Evolutionary conservation across 1,140 invertebrate genomes (phyloP).

Genomic region (Lepidurus packardi): DNA sequence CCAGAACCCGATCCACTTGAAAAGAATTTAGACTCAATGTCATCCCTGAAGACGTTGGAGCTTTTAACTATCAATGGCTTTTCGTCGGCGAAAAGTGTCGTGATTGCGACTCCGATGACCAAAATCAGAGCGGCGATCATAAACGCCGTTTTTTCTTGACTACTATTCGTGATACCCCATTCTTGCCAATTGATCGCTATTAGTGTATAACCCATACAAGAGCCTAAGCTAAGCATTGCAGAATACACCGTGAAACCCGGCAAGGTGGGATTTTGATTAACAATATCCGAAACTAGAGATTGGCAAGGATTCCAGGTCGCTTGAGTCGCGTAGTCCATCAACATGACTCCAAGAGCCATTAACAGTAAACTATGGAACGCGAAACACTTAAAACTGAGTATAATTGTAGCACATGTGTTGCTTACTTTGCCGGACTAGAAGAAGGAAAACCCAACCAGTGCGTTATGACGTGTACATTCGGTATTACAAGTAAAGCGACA

Average conservation of each 20-base stretch:
- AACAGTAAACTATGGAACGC: constrained; percentile 39
- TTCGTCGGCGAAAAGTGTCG: background rate
- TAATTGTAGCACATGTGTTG: background rate
- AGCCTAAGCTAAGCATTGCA: constrained; percentile 48
- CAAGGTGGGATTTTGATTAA: constrained; percentile 42
- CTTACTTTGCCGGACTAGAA: background rate
- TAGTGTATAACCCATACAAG: constrained; percentile 49
- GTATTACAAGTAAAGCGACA: constrained; percentile 44
- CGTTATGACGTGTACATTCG: constrained; percentile 42
- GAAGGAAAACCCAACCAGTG: constrained; percentile 33
- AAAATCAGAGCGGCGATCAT: constrained; percentile 37
- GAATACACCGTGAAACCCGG: constrained; percentile 49
- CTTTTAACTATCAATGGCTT: background rate
- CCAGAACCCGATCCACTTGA: no score
- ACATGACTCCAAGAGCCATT: constrained; percentile 45
- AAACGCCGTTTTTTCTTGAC: constrained; percentile 39
- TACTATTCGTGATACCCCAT: constrained; percentile 33
- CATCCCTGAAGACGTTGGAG: no score
- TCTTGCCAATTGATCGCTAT: constrained; percentile 49
- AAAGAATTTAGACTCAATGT: no score
- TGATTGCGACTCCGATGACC: constrained; percentile 38
- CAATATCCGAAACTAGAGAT: constrained; percentile 47
- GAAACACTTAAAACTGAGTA: background rate
- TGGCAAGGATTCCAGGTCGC: constrained; percentile 50
- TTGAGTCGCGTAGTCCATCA: constrained; percentile 50